These are phyloP conservation scores for Arrhamphus sclerolepis DNA, from an alignment of 2,797 vertebrate genomes.

Conservation along the genomic window DNA sequence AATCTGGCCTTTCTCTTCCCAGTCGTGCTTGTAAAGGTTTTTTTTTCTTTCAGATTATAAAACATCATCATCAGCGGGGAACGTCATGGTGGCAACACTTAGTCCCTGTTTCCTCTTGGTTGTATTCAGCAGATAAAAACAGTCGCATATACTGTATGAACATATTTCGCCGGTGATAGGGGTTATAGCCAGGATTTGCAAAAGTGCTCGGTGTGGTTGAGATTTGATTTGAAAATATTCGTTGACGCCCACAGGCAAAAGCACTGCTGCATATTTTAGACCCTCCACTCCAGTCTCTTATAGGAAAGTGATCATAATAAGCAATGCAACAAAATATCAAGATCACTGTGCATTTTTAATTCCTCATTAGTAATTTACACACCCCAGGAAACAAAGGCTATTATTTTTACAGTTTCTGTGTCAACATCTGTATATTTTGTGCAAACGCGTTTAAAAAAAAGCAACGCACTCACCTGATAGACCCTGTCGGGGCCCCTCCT, in stretches of 20 bases:
- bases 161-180: conserved; percentile 18
- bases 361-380: conserved; percentile 43
- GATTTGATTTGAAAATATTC: conserved; percentile 53
- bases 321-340: conserved; percentile 34
- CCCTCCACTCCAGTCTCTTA: conserved; percentile 24
- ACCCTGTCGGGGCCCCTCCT: conserved; percentile 47
- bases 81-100: conserved; percentile 2
- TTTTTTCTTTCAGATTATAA: too few species aligned
- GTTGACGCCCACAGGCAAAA: conserved; percentile 54
- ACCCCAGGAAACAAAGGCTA: conserved; percentile 36
- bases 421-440: conserved; percentile 19
- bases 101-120: conserved; percentile 4
- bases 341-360: conserved; percentile 37
- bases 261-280: conserved; percentile 55
- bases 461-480: conserved; percentile 61
- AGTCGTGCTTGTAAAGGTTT: too few species aligned
- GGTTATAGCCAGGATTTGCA: conserved; percentile 20
- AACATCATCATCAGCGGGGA: not conserved
- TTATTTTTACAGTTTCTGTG: conserved; percentile 42
- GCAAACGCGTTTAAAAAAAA: conserved; percentile 25
- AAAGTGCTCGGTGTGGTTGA: conserved; percentile 41
- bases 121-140: conserved; percentile 29
- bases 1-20: too few species aligned
- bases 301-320: conserved; percentile 44
- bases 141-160: not conserved